Base-by-base conservation (phyloP, 2,888 invertebrate species). In the Zele albiditarsus region DNA sequence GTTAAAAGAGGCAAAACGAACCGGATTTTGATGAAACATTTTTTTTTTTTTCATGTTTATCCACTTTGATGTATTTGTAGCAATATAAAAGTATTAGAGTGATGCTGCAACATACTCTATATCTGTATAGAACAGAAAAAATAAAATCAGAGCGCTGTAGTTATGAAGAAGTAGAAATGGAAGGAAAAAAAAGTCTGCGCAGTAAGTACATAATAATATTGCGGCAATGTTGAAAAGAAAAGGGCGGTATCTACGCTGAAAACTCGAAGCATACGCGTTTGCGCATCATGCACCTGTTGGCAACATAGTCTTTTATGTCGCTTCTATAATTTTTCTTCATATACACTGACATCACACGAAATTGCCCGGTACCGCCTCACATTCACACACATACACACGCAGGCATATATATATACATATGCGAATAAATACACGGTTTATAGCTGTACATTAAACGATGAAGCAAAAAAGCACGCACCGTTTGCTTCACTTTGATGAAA, bases 401-500 rank as follows among this genome's bases (percentile, higher is more conserved):
- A 38, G 2, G 12, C 10, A 38, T 12, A 38, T 20, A 23, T 5
- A 23, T n/a, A 23, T 53, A 8, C 0, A 20, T 46, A 14, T n/a
- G 16, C n/a, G 46, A 46, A 14, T 53, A 20, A 4, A 23, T 53
- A 53, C 46, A 12, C 12, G n/a, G n/a, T 46, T 46, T n/a, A 53
- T 20, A 53, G 3, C 16, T 20, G 53, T 23, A 6, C 53, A 53
- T 53, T 53, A 5, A 20, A 53, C n/a, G 53, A 38, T 63, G 31
- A 12, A 63, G 16, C 20, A 33, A 10, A 20, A 33, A 63, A 38
- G 23, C 10, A 10, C 20, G 63, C 33, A 12, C n/a, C n/a, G 46
- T 58, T 66, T 57, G 42, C 49, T 66, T 38, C 38, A 33, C 20
- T 33, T 63, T 72, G 33, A 67, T 46, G 49, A 67, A 6, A 28